These are phyloP conservation scores for Mesaphorura yosii DNA, from an alignment of 1,140 invertebrate species.

Conservation along the genomic window DNA sequence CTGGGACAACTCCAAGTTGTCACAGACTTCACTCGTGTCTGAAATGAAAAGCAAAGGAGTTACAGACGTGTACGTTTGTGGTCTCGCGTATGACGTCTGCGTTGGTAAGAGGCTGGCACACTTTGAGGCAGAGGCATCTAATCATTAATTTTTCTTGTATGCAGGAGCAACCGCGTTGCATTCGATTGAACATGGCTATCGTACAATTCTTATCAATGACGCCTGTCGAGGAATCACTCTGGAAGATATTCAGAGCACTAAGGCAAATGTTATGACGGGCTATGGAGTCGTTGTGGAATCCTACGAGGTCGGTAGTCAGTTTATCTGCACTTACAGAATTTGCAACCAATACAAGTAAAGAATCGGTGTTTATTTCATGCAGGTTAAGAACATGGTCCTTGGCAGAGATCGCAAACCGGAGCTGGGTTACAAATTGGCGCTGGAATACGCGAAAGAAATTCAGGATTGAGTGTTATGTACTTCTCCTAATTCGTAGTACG, in stretches of 20 bases:
- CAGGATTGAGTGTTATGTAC: no score
- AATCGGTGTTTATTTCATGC: slow-evolving; percentile 27
- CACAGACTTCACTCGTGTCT: slow-evolving; percentile 69
- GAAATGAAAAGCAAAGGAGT: slow-evolving; percentile 66
- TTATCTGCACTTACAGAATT: not conserved
- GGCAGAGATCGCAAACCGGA: slow-evolving; percentile 72
- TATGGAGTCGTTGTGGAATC: slow-evolving; percentile 65
- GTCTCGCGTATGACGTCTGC: slow-evolving; percentile 91
- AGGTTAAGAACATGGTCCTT: slow-evolving; percentile 72
- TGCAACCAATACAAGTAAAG: not conserved
- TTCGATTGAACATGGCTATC: slow-evolving; percentile 73
- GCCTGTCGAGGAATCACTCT: slow-evolving; percentile 76
- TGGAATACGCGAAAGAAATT: slow-evolving; percentile 69
- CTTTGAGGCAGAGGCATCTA: not conserved
- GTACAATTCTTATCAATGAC: slow-evolving; percentile 81
- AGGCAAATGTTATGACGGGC: slow-evolving; percentile 55
- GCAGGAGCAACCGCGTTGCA: slow-evolving; percentile 75
- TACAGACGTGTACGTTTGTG: slow-evolving; percentile 89
- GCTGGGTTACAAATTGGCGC: slow-evolving; percentile 70
- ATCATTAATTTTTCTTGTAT: slow-evolving; percentile 19
- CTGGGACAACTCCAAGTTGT: slow-evolving; percentile 88
- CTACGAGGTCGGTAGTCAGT: slow-evolving; percentile 10
- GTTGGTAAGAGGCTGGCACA: slow-evolving; percentile 56
- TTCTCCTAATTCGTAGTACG: no score
- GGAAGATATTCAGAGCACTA: slow-evolving; percentile 69